Evolutionary conservation across 2,888 invertebrate species (phyloP).

Genomic region (Brachylomia viminalis): DNA sequence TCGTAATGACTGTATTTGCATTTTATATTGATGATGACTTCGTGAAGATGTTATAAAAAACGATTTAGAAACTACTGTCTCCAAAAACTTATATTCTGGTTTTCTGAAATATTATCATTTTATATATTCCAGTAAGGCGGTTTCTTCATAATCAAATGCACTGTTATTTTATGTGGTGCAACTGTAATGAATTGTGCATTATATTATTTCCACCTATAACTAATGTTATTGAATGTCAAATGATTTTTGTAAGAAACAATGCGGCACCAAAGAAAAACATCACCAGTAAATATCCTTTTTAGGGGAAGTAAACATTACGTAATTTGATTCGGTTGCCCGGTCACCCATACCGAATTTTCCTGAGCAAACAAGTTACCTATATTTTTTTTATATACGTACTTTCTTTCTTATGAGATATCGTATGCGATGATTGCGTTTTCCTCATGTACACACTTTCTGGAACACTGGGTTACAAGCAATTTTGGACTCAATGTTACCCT

Average conservation of each 20-base stretch:
- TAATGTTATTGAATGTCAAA: not conserved
- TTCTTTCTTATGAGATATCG: conserved; percentile 2
- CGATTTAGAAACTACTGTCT: not conserved
- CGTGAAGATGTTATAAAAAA: not conserved
- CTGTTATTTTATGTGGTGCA: not conserved
- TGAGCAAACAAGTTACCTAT: conserved; percentile 26
- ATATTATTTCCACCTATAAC: not conserved
- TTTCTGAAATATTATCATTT: no score
- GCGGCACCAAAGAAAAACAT: not conserved
- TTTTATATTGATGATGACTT: conserved; percentile 38
- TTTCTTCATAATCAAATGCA: no score
- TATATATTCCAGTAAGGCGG: not conserved
- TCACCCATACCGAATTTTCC: conserved; percentile 5
- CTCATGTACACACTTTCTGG: conserved; percentile 18
- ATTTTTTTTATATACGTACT: conserved; percentile 3
- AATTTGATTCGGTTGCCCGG: not conserved
- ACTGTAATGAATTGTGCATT: not conserved
- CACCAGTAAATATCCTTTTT: not conserved
- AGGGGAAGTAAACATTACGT: not conserved
- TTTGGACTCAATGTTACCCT: not conserved
- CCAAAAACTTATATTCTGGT: not conserved
- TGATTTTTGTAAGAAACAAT: not conserved
- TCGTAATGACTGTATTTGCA: conserved; percentile 46
- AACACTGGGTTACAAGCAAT: conserved; percentile 17
- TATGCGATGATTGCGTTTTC: conserved; percentile 41